Conservation (phyloP, 2,113 vertebrate genomes). For the Bubalus kerabau region DNA sequence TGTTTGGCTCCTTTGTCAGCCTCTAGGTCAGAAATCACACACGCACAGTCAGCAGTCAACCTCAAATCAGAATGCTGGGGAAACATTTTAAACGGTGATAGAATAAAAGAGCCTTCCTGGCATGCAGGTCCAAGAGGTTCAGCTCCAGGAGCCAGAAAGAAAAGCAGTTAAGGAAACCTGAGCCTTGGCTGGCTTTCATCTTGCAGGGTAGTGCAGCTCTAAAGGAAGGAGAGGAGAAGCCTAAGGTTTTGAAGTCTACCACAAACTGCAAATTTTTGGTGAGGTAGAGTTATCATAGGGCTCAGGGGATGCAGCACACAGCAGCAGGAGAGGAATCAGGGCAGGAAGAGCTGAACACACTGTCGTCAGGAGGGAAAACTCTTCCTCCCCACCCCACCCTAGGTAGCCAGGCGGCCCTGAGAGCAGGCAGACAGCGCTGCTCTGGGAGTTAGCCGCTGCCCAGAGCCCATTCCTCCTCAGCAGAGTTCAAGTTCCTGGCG, state of each 20-base stretch:
- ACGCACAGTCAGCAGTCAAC: background rate
- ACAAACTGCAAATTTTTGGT: background rate
- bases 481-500: conserved; percentile 30
- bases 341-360: conserved; percentile 11
- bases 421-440: background rate
- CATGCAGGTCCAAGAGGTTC: background rate
- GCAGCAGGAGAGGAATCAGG: background rate
- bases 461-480: conserved; percentile 31
- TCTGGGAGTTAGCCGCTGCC: background rate
- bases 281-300: background rate
- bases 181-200: background rate
- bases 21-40: background rate
- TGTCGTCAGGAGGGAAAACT: conserved; percentile 22
- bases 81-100: background rate
- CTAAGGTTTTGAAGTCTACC: background rate
- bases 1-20: background rate
- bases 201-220: background rate
- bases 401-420: background rate
- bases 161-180: conserved; percentile 32
- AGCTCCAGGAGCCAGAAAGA: background rate
- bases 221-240: background rate
- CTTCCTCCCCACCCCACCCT: background rate
- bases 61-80: background rate
- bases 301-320: background rate
- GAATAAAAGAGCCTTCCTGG: background rate